Conservation (phyloP, 1,140 invertebrate species). For the Drosophila dunni region DNA sequence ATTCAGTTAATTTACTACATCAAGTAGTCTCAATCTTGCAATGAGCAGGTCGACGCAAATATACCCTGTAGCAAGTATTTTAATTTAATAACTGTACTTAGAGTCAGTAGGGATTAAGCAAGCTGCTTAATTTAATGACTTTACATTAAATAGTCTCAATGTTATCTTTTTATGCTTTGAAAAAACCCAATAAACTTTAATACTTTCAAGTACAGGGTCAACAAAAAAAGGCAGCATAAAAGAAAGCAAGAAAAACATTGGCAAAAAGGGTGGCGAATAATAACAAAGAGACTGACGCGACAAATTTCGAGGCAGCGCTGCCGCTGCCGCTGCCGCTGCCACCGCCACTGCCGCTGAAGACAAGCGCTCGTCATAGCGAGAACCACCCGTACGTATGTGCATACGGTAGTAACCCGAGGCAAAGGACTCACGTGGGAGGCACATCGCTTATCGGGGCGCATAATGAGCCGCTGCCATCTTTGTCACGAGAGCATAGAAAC, state of each 20-base stretch:
- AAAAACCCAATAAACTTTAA: no score
- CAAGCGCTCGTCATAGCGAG: constrained; percentile 30
- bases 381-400: constrained; percentile 13
- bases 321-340: no score
- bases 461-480: constrained; percentile 81
- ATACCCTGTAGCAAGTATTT: no score
- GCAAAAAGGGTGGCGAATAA: constrained; percentile 68
- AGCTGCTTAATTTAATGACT: no score
- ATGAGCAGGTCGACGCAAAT: no score
- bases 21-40: no score
- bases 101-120: no score
- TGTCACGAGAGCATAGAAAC: constrained; percentile 70
- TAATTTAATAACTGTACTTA: no score
- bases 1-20: no score
- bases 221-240: background rate
- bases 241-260: constrained; percentile 34
- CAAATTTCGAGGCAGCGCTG: constrained; percentile 50
- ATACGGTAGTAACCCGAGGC: constrained; percentile 63
- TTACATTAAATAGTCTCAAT: no score
- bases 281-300: constrained; percentile 54
- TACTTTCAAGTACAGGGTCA: background rate
- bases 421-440: constrained; percentile 77
- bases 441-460: constrained; percentile 80
- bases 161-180: no score
- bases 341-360: constrained; percentile 15